These are phyloP conservation scores for Pitangus sulphuratus DNA, from an alignment of 2,797 vertebrate species.

Conservation along the genomic window DNA sequence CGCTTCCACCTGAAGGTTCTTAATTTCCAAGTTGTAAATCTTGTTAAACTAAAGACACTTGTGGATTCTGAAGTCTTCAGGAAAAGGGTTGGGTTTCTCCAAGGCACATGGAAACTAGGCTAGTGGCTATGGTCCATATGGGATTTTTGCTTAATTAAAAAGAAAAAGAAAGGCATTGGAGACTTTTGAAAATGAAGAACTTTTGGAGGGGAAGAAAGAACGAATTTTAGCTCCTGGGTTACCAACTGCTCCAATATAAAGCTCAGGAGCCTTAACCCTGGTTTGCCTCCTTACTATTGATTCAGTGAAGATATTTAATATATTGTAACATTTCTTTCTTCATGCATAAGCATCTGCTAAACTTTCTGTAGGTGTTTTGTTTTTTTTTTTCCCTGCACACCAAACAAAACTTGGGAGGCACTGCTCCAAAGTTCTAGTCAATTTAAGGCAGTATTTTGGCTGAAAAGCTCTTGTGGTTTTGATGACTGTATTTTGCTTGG, in stretches of 20 bases:
- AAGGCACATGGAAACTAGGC: not conserved
- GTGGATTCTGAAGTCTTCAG: not conserved
- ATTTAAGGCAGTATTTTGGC: not conserved
- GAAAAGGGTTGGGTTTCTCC: not conserved
- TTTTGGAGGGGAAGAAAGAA: not conserved
- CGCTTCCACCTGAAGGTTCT: too few species aligned
- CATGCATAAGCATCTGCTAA: not conserved
- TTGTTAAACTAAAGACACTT: too few species aligned
- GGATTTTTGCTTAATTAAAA: not conserved
- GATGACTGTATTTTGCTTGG: not conserved
- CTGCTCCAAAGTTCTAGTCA: not conserved
- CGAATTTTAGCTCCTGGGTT: not conserved
- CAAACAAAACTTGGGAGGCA: not conserved
- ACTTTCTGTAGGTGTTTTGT: not conserved
- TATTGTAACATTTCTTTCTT: not conserved
- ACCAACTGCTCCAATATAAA: not conserved
- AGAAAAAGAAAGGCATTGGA: not conserved
- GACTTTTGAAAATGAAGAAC: not conserved
- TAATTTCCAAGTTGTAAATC: too few species aligned
- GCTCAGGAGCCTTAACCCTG: not conserved
- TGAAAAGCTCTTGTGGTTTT: not conserved
- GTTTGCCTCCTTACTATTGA: not conserved
- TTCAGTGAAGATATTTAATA: not conserved
- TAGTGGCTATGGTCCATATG: not conserved
- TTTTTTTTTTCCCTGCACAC: not conserved